Evolutionary conservation across 2,888 invertebrate genomes (phyloP).

Genomic region (Drosophila paramelanica): DNA sequence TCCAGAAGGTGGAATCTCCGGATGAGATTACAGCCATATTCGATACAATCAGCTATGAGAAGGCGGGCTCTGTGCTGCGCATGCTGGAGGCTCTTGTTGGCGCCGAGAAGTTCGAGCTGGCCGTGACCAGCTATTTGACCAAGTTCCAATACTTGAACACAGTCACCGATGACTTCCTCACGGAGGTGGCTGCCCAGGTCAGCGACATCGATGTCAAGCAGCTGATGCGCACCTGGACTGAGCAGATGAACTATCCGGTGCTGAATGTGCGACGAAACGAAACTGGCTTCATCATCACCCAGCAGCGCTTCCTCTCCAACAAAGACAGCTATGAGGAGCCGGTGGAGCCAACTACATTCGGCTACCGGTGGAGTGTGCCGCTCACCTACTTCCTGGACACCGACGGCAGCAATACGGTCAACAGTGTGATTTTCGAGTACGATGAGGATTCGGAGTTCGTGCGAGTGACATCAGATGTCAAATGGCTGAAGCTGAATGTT

Average conservation of each 20-base stretch:
- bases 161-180: slow-evolving; percentile 91
- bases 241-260: slow-evolving; percentile 94
- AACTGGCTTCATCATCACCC: slow-evolving; percentile 87
- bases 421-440: slow-evolving; percentile 75
- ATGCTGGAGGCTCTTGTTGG: slow-evolving; percentile 93
- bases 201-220: slow-evolving; percentile 85
- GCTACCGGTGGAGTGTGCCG: slow-evolving; percentile 93
- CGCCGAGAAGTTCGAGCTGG: slow-evolving; percentile 89
- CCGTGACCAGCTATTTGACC: slow-evolving; percentile 90
- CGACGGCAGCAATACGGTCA: slow-evolving; percentile 75
- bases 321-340: slow-evolving; percentile 86
- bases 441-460: slow-evolving; percentile 28
- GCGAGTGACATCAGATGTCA: slow-evolving; percentile 82
- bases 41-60: slow-evolving; percentile 94
- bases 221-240: slow-evolving; percentile 94
- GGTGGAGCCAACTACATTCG: slow-evolving; percentile 85
- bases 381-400: slow-evolving; percentile 89
- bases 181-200: slow-evolving; percentile 86
- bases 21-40: slow-evolving; percentile 96
- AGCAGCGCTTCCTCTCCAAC: slow-evolving; percentile 90
- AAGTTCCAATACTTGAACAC: slow-evolving; percentile 90
- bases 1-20: slow-evolving; percentile 92
- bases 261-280: slow-evolving; percentile 86
- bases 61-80: slow-evolving; percentile 93
- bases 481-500: slow-evolving; percentile 93